Evolutionary conservation across 2,797 vertebrate species (phyloP).

Genomic region (Adrianichthys oophorus): DNA sequence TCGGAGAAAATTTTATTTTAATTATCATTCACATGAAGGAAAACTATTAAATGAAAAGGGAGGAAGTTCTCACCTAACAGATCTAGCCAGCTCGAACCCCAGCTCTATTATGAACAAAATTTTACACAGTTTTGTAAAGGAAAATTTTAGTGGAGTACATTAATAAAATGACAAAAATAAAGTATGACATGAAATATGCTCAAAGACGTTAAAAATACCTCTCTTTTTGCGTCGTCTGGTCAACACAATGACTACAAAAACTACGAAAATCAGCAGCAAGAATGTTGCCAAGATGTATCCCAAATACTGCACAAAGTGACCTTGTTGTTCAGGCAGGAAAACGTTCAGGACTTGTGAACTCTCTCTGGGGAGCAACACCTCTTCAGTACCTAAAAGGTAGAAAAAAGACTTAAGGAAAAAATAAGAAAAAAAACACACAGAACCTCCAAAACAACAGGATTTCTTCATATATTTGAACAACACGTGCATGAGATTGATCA

Average conservation of each 20-base stretch:
- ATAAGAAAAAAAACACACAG: not conserved
- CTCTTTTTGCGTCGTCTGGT: slow-evolving; percentile 82
- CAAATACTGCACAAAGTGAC: slow-evolving; percentile 90
- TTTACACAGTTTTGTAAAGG: not conserved
- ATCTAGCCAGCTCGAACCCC: slow-evolving; percentile 78
- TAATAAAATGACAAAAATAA: not conserved
- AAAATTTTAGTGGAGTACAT: no score
- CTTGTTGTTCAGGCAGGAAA: slow-evolving; percentile 86
- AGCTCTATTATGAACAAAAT: slow-evolving; percentile 67
- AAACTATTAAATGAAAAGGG: not conserved
- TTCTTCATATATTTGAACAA: slow-evolving; percentile 5
- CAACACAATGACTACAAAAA: slow-evolving; percentile 79
- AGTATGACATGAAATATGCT: not conserved
- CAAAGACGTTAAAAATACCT: slow-evolving; percentile 68
- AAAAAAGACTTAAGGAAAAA: no score
- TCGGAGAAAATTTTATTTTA: not conserved
- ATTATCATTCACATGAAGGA: not conserved
- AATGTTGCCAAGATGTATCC: slow-evolving; percentile 90
- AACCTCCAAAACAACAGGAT: not conserved
- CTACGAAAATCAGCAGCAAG: slow-evolving; percentile 85
- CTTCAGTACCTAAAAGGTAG: slow-evolving; percentile 73
- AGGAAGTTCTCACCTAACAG: slow-evolving; percentile 76
- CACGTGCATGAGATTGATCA: not conserved
- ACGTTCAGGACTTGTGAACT: slow-evolving; percentile 86
- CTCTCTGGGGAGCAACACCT: slow-evolving; percentile 51